These are phyloP conservation scores for Oikopleura albicans DNA, from an alignment of 23 tunicate species.

Conservation along the genomic window DNA sequence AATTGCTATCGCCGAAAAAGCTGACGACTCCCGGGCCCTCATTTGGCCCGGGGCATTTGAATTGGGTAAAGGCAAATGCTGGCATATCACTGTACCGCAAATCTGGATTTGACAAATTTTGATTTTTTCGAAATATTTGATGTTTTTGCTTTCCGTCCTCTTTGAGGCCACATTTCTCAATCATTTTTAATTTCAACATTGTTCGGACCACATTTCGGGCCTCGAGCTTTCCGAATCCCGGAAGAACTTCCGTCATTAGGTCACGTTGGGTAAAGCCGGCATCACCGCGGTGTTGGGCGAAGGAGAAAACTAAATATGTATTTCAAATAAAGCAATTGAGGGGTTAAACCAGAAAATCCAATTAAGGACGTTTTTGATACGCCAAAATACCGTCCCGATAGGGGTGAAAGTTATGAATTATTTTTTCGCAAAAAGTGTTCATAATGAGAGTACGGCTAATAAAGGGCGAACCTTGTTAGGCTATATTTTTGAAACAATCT, in stretches of 20 bases:
- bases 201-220: background rate
- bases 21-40: too few relatives aligned
- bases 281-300: background rate
- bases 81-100: background rate
- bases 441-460: too few relatives aligned
- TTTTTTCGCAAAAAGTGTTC: too few relatives aligned
- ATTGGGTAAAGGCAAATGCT: background rate
- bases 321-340: too few relatives aligned
- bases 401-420: too few relatives aligned
- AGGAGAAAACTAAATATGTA: constrained; percentile 1
- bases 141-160: constrained; percentile 14
- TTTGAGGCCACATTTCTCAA: background rate
- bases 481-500: too few relatives aligned
- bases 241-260: background rate
- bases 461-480: too few relatives aligned
- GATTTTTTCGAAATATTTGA: background rate
- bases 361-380: too few relatives aligned
- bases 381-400: too few relatives aligned
- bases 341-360: background rate
- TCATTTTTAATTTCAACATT: background rate
- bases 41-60: too few relatives aligned
- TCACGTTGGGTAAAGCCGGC: constrained; percentile 2
- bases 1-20: background rate
- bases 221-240: constrained; percentile 3
- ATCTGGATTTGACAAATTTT: background rate